Conservation (phyloP, 2,113 vertebrate genomes). For the Marmota monax region DNA sequence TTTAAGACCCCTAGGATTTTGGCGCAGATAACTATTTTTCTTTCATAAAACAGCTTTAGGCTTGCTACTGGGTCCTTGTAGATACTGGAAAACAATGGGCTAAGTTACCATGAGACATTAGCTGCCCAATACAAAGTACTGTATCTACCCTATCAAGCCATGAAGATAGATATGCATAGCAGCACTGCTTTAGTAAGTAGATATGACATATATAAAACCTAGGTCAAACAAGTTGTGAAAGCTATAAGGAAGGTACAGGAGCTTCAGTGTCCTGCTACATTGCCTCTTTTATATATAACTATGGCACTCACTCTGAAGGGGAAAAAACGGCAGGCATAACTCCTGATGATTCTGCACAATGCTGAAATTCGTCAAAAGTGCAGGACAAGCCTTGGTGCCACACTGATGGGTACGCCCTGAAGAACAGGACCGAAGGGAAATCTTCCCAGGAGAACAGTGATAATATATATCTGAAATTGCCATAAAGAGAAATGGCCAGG, state of each 20-base stretch:
- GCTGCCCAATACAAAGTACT: not conserved
- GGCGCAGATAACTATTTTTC: not conserved
- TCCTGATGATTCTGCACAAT: not conserved
- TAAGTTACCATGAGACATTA: not conserved
- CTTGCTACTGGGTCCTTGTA: not conserved
- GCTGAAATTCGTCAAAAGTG: not conserved
- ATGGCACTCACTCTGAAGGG: not conserved
- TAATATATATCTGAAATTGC: not conserved
- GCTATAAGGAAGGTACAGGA: not conserved
- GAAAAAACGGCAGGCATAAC: not conserved
- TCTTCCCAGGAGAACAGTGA: not conserved
- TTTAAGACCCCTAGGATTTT: not conserved
- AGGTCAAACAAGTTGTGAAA: not conserved
- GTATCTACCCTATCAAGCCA: not conserved
- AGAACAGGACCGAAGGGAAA: not conserved
- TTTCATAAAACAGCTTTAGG: not conserved
- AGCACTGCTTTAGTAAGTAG: not conserved
- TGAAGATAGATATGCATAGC: not conserved
- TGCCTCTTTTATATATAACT: not conserved
- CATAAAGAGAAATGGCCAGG: not conserved
- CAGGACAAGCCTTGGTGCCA: not conserved
- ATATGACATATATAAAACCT: not conserved
- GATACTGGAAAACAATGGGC: not conserved
- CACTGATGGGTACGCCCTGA: not conserved
- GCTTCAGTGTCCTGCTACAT: not conserved